Evolutionary conservation across 2,797 vertebrate species (phyloP), one percentile per base, ranked within the genome.

Genomic region (Neosalanx taihuensis): DNA sequence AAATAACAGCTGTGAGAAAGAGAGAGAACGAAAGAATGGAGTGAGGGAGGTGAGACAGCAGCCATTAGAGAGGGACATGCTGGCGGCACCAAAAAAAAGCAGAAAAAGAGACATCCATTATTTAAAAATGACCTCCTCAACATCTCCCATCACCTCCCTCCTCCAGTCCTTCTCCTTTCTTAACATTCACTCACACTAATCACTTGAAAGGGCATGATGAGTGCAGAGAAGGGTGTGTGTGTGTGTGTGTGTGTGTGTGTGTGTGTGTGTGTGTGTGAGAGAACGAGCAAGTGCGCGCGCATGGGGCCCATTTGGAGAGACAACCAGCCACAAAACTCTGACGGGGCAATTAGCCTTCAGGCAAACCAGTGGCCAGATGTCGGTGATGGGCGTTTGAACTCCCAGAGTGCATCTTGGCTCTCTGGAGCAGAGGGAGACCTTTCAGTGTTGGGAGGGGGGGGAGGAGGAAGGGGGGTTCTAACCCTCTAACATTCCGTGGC

Each of bases 181-280:
- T 89, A 82, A 86, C 87, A 91, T 90, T 89, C 85, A 88, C 81
- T 86, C 81, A 85, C 64, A 81, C 88, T 86, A 86, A 91, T 90
- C 78, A 89, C 83, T 89, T 91, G 89, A 53, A 91, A 91, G 89
- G 83, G 86, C 81, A 79, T 86, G 85, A 89, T 86, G 83, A 87
- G 84, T 72, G 81, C 68, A 29, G 65, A 81, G 64, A 81, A 71
- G 76, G 83, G 72, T 30, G 68, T 68, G 72, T 61, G 75, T 70
- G 56, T 20, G 69, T 64, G 30, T 58, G 77, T 79, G 37, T 67
- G 81, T 57, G 6, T 49, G 67, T 62, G 41, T 51, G 69, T 65
- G 71, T 69, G 37, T 68, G 58, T 61, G 49, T 23, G 60, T 33
- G 49, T 61, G 35, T 69, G 76, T 72, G 78, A 83, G 60, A 3